Percentiles rank a stretch among this genome's conserved stretches.
Evolutionary conservation across 2,888 invertebrate species (phyloP).

Genomic region (Cheilosia vernalis): DNA sequence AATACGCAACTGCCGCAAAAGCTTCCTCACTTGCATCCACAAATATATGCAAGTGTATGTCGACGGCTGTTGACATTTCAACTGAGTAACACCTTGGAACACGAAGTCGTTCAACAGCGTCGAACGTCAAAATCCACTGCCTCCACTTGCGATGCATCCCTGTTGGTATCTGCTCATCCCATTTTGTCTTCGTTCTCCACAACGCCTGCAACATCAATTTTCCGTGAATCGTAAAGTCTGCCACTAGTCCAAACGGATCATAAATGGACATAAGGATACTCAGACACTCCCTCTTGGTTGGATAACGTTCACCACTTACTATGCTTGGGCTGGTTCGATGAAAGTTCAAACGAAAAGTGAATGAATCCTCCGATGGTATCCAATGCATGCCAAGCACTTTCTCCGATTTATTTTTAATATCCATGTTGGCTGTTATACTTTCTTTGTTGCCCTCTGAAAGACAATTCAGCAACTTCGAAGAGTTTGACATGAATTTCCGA

Average conservation of each 20-base stretch:
- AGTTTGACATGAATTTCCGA: conserved; percentile 35
- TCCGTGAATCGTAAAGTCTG: conserved; percentile 6
- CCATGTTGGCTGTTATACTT: neutral
- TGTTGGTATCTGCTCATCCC: conserved; percentile 6
- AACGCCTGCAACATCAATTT: conserved; percentile 17
- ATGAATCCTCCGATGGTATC: neutral
- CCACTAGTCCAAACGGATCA: conserved; percentile 11
- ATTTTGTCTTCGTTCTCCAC: neutral
- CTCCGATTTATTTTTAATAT: neutral
- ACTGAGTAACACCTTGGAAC: neutral
- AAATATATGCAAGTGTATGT: conserved; percentile 4
- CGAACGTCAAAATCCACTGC: neutral
- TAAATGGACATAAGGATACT: conserved; percentile 19
- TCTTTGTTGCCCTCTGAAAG: neutral
- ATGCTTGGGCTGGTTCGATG: neutral
- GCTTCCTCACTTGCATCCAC: conserved; percentile 14
- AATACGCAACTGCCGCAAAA: conserved; percentile 23
- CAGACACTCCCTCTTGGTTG: conserved; percentile 13
- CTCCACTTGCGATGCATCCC: neutral
- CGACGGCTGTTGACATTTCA: neutral
- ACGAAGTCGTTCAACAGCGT: neutral
- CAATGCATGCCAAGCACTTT: conserved; percentile 32
- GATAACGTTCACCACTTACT: neutral
- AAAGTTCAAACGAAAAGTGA: neutral
- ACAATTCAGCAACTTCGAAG: neutral